Conservation (phyloP, 2,888 invertebrate species). For the Bombyx huttoni region DNA sequence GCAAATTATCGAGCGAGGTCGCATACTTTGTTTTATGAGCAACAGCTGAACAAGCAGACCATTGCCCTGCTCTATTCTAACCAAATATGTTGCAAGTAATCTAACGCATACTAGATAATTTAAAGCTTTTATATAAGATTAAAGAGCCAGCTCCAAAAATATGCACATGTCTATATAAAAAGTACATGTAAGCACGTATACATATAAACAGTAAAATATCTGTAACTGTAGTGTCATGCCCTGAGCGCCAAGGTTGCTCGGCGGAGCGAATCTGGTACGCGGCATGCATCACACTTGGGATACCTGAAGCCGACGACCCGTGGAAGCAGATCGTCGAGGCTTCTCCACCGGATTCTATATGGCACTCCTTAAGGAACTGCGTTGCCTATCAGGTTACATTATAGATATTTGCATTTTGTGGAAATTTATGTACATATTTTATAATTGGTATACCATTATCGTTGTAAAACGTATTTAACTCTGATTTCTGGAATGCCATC, state of each 20-base stretch:
- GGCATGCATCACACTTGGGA: conserved; percentile 41
- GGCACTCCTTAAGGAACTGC: conserved; percentile 58
- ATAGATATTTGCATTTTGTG: background rate
- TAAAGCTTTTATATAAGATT: no score
- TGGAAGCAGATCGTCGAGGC: conserved; percentile 40
- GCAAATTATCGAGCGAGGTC: no score
- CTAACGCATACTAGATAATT: no score
- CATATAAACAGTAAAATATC: background rate
- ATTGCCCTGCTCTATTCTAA: no score
- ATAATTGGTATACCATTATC: no score
- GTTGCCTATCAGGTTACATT: conserved; percentile 48
- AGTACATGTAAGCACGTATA: no score
- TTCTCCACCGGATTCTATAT: conserved; percentile 39
- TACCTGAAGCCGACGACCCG: conserved; percentile 35
- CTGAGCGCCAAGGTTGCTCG: conserved; percentile 37
- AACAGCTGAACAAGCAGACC: no score
- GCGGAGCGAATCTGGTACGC: conserved; percentile 51
- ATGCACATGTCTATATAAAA: background rate
- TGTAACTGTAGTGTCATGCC: conserved; percentile 14
- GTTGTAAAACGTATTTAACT: no score
- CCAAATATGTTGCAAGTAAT: no score
- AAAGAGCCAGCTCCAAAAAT: no score
- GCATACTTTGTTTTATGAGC: no score
- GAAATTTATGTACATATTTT: background rate
- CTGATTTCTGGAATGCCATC: no score